Base-by-base conservation (phyloP, 2,797 vertebrate species). In the Lacerta viridis region DNA sequence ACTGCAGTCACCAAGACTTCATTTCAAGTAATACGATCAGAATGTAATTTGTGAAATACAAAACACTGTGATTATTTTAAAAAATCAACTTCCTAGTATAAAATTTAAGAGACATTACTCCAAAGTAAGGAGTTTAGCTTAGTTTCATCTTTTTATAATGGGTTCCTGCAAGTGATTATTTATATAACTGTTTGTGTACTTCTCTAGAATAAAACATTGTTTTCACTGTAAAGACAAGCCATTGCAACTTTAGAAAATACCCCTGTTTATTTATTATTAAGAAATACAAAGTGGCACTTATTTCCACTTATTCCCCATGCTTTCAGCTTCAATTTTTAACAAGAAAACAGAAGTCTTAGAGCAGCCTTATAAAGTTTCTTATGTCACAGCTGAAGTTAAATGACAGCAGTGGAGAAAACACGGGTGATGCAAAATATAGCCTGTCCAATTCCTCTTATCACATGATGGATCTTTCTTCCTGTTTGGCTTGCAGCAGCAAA, bases 101-200 rank as follows among this genome's bases (percentile, higher is more conserved):
- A 96, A 97, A 97, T 95, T 96, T 95, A 96, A 94, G 95, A 96
- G 95, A 96, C 94, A 95, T 95, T 95, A 91, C 96, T 95, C 95
- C 96, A 96, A 97, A 96, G 94, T 96, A 97, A 96, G 95, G 93
- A 95, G 92, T 95, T 96, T 96, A 96, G 96, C 95, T 95, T 96
- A 96, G 96, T 95, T 95, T 92, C 92, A 97, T 95, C 95, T 96
- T 95, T 96, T 85, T 96, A 97, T 96, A 96, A 96, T 97, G 96
- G 96, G 94, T 92, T 94, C 90, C 91, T 92, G 87, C 85, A 94
- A 91, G 92, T 95, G 95, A 93, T 96, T 94, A 93, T 96, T 96
- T 96, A 95, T 94, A 92, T 88, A 95, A 96, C 93, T 96, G 95
- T 93, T 95, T 87, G 92, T 90, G 92, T 96, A 94, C 96, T 96